Evolutionary conservation across 2,797 vertebrate genomes (phyloP).

Genomic region (Tenualosa ilisha): DNA sequence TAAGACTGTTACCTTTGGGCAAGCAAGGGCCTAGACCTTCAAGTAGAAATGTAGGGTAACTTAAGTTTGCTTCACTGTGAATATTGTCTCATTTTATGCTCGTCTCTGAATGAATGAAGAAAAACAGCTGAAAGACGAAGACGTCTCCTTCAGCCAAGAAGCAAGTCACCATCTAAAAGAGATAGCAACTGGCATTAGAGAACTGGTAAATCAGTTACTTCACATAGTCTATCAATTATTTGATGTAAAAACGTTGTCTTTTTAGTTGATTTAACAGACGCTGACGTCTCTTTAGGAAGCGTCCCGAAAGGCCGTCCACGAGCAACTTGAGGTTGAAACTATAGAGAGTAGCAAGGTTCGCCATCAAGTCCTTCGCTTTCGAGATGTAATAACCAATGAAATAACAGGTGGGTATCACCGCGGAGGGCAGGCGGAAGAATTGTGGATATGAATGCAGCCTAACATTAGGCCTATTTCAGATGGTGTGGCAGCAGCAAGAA

Average conservation of each 20-base stretch:
- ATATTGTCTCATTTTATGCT: not conserved
- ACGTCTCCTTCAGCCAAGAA: conserved; percentile 67
- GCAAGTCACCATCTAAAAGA: conserved; percentile 71
- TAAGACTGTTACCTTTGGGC: not conserved
- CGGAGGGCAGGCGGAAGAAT: not conserved
- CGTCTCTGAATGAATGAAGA: conserved; percentile 60
- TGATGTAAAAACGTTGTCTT: not conserved
- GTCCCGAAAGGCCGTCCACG: conserved; percentile 67
- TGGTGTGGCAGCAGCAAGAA: conserved; percentile 70
- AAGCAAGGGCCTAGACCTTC: no score
- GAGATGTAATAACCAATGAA: conserved; percentile 63
- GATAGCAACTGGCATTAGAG: conserved; percentile 70
- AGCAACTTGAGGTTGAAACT: conserved; percentile 81
- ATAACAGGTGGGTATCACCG: conserved; percentile 66
- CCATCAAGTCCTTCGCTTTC: conserved; percentile 62
- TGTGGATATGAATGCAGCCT: not conserved
- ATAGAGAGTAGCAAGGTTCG: conserved; percentile 81
- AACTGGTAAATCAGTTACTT: conserved; percentile 63
- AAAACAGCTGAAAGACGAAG: conserved; percentile 70
- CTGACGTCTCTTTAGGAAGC: conserved; percentile 65
- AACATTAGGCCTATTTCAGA: conserved; percentile 48
- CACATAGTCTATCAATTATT: not conserved
- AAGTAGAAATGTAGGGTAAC: not conserved
- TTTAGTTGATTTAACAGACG: no score
- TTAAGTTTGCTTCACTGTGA: not conserved